Percentiles rank a stretch among this genome's conserved stretches.
phyloP scores from a whole-genome alignment of 1,140 invertebrate species.

The Aphelenchoides besseyi region DNA sequence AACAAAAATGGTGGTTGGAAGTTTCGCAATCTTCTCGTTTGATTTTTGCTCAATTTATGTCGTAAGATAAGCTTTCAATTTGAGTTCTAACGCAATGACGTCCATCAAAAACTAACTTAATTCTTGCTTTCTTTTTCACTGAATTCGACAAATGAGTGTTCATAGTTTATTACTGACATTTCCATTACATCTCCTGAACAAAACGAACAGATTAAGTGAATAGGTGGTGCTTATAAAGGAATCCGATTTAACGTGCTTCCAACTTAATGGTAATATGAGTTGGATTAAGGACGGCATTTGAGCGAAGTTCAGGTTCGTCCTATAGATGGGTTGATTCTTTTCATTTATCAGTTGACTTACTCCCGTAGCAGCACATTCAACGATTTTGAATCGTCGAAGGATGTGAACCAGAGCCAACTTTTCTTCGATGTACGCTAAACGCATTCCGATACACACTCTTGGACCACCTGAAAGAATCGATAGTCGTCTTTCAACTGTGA shows the following conservation, averaged over 20 bases:
- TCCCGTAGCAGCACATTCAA: slow-evolving; percentile 41
- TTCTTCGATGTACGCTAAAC: slow-evolving; percentile 57
- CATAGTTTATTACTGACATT: neutral
- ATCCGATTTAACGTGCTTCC: slow-evolving; percentile 2
- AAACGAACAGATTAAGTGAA: no score
- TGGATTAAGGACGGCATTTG: neutral
- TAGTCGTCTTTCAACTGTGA: neutral
- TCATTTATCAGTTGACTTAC: slow-evolving; percentile 66
- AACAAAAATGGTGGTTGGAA: no score
- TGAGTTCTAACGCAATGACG: no score
- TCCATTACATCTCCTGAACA: no score
- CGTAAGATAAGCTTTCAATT: no score
- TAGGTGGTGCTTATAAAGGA: neutral
- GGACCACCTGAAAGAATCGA: slow-evolving; percentile 56
- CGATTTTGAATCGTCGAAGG: slow-evolving; percentile 49
- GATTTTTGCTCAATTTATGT: no score
- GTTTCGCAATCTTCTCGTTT: no score
- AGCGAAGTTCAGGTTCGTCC: neutral
- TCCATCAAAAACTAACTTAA: neutral
- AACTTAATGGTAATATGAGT: neutral
- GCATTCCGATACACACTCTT: slow-evolving; percentile 58
- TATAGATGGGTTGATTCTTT: neutral
- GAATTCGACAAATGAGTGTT: neutral
- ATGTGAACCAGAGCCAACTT: slow-evolving; percentile 55
- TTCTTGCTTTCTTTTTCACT: neutral